These are phyloP conservation scores for Liolophura sinensis DNA, from an alignment of 1,140 invertebrate genomes.

Conservation along the genomic window DNA sequence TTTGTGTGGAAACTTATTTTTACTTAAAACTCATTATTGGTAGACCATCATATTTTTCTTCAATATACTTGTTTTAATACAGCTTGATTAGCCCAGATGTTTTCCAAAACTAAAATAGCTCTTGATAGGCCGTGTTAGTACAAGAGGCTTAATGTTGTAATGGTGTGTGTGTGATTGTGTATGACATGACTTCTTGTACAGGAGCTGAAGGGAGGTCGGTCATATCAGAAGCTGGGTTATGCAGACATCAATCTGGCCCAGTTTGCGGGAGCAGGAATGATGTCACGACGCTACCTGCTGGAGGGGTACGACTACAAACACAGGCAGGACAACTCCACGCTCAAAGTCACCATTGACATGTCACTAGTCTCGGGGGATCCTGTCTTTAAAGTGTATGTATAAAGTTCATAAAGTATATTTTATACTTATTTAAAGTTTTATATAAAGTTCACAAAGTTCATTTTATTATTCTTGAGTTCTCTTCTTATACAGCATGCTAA, in stretches of 20 bases:
- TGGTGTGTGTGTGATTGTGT: not conserved
- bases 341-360: constrained; percentile 88
- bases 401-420: too few relatives aligned
- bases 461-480: too few relatives aligned
- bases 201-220: constrained; percentile 84
- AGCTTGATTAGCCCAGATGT: too few relatives aligned
- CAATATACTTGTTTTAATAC: too few relatives aligned
- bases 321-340: constrained; percentile 94
- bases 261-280: constrained; percentile 90
- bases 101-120: too few relatives aligned
- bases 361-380: constrained; percentile 93
- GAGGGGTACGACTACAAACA: constrained; percentile 90
- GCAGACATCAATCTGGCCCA: constrained; percentile 95
- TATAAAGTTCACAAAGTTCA: too few relatives aligned
- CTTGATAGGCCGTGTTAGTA: too few relatives aligned
- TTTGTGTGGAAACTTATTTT: too few relatives aligned
- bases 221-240: constrained; percentile 95
- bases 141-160: not conserved
- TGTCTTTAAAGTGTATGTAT: constrained; percentile 93
- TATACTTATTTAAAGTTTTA: too few relatives aligned
- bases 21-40: too few relatives aligned
- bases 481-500: too few relatives aligned
- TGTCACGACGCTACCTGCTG: constrained; percentile 80
- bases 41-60: too few relatives aligned
- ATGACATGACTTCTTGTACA: constrained; percentile 50